Base-by-base conservation (phyloP, 2,888 invertebrate genomes). In the Philonicus albiceps region DNA sequence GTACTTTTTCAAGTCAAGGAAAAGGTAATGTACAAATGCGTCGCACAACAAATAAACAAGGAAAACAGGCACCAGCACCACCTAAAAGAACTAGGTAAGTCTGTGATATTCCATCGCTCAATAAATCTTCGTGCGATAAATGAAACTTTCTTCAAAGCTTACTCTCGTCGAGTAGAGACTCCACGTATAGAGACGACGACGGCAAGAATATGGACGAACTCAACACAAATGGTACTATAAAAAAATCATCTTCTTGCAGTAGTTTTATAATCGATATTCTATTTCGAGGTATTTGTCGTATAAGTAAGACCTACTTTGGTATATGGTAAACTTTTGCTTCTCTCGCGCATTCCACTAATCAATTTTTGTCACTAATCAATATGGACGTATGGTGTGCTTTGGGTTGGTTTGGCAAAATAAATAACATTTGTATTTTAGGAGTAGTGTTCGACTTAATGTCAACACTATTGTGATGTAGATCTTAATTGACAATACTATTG, bases 51-150 rank as follows among this genome's bases (percentile, higher is more conserved):
- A 97, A 97, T 92, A 95, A 97, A 89, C 96, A 96, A 91, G 98
- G 98, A 89, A 98, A 98, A 92, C 97, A 97, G 90, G 98, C 98
- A 37, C 99, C 99, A 74, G 97, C 98, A 27, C 98, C 98, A 87
- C 98, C 98, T 43, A 98, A 98, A 92, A 94, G 98, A 89, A 98
- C 98, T 89, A 97, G 97, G 97, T 97, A 93, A 64, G 87, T 74
- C 37, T 19, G 31, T 37, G 64, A 81, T 55, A 64, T 27, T 53
- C 76, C 86, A 13, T 64, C 76, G 13, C 40, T 73, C 19, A 34
- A 6, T 85, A 22, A 8, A 19, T 37, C 34, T 37, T 75, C 43
- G 30, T 40, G 40, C n/a, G 22, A 22, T 74, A 31, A 49, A 73
- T 74, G 43, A 85, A 84, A 37, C 7, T 72, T 55, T 84, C n/a